phyloP scores from a whole-genome alignment of 2,797 vertebrate genomes.

The Lagothrix lagotricha region DNA sequence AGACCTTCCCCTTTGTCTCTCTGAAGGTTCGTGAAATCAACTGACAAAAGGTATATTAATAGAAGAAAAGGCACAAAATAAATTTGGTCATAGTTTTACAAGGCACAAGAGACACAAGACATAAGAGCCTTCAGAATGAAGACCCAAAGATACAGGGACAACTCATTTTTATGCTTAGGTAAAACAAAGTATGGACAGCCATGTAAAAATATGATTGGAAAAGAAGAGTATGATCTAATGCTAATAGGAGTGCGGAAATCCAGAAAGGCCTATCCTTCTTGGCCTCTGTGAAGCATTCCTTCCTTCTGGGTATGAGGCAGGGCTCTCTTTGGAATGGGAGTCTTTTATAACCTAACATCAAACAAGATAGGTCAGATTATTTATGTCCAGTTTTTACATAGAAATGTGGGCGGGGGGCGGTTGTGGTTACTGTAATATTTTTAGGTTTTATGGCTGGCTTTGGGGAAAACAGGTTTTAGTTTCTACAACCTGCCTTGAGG shows the following conservation, averaged over 20 bases:
- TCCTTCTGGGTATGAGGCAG: not conserved
- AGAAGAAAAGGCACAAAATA: not conserved
- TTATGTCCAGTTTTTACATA: not conserved
- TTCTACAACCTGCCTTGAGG: not conserved
- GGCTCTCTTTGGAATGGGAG: not conserved
- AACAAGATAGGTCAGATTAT: not conserved
- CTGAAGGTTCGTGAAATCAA: not conserved
- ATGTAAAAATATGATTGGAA: not conserved
- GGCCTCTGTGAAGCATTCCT: not conserved
- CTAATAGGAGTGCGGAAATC: not conserved
- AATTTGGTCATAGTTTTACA: not conserved
- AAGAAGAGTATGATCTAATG: not conserved
- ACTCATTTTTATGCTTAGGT: not conserved
- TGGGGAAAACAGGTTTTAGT: not conserved
- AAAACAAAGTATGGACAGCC: not conserved
- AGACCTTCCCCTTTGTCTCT: not conserved
- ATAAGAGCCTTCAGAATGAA: not conserved
- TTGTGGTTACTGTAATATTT: not conserved
- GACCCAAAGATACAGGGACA: not conserved
- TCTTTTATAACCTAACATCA: not conserved
- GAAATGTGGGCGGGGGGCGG: not conserved
- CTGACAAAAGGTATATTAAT: not conserved
- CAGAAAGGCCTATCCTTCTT: not conserved
- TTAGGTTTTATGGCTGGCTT: not conserved
- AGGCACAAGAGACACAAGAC: not conserved